A percentile compares a stretch with the other conserved stretches of the same genome.
Evolutionary conservation across 2,888 invertebrate species (phyloP).

Genomic region (Spisula solida): DNA sequence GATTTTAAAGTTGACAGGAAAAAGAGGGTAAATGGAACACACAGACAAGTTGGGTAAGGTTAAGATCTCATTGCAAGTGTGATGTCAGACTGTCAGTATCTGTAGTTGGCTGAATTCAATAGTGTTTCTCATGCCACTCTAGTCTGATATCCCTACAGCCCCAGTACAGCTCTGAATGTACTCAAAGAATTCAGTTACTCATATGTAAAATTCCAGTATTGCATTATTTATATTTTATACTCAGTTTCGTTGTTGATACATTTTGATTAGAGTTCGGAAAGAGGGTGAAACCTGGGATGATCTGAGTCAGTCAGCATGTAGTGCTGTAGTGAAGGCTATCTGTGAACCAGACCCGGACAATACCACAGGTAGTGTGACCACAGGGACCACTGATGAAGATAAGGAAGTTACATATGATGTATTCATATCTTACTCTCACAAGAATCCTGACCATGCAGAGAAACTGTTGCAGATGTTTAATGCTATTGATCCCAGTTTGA

Average conservation of each 20-base stretch:
- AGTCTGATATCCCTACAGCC: no score
- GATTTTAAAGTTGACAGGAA: no score
- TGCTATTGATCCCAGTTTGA: constrained; percentile 74
- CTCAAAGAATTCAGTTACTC: no score
- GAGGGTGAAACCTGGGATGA: constrained; percentile 71
- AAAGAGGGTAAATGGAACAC: no score
- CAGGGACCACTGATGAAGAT: neutral
- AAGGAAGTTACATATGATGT: constrained; percentile 76
- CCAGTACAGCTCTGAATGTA: no score
- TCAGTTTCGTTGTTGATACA: neutral
- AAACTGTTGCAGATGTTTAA: constrained; percentile 74
- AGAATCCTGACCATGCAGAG: constrained; percentile 76
- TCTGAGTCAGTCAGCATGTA: constrained; percentile 72
- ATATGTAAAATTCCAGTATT: no score
- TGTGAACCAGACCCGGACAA: constrained; percentile 27
- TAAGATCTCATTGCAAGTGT: no score
- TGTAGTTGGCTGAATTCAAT: no score
- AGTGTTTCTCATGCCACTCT: no score
- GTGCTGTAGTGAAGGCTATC: constrained; percentile 54
- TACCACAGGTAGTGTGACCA: neutral
- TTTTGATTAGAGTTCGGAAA: constrained; percentile 64
- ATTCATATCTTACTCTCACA: constrained; percentile 86
- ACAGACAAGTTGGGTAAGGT: no score
- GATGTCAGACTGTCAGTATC: no score
- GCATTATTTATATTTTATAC: no score